Percentiles rank a stretch among this genome's conserved stretches.
Evolutionary conservation across 2,888 invertebrate genomes (phyloP).

Genomic region (Eilema depressum): DNA sequence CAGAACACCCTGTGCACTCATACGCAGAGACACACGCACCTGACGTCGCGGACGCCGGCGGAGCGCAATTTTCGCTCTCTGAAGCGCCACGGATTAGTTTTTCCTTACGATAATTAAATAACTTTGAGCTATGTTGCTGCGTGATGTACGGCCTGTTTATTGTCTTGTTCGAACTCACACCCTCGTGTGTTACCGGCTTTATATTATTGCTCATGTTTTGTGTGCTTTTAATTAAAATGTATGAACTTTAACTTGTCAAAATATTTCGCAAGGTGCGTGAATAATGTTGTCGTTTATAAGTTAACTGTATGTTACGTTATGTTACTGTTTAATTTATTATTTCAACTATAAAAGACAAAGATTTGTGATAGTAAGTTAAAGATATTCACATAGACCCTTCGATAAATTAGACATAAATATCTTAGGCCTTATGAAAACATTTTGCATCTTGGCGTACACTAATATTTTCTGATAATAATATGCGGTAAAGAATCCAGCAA

Average conservation of each 20-base stretch:
- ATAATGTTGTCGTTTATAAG: constrained; percentile 23
- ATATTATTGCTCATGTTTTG: constrained; percentile 61
- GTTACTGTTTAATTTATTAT: neutral
- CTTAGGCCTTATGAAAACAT: too few relatives aligned
- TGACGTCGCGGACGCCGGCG: constrained; percentile 67
- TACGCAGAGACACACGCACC: constrained; percentile 74
- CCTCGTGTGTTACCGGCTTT: constrained; percentile 61
- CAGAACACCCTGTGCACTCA: constrained; percentile 63
- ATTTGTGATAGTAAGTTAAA: neutral
- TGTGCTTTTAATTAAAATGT: constrained; percentile 52
- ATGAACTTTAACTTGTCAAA: constrained; percentile 48
- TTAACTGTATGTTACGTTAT: neutral
- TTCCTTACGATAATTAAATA: constrained; percentile 86
- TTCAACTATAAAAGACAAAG: neutral
- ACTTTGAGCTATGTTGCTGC: constrained; percentile 83
- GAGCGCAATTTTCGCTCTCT: constrained; percentile 80
- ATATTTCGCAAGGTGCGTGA: constrained; percentile 37
- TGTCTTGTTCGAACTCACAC: constrained; percentile 65
- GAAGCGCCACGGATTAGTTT: constrained; percentile 82
- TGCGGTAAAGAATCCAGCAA: too few relatives aligned
- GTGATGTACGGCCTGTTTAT: constrained; percentile 85
- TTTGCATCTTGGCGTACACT: too few relatives aligned
- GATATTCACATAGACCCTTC: too few relatives aligned
- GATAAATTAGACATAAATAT: too few relatives aligned
- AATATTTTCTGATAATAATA: too few relatives aligned